Percentiles rank a stretch among this genome's conserved stretches.
These are phyloP conservation scores for Metridium senile DNA, from an alignment of 92 coral and sea anemone genomes.

Conservation along the genomic window DNA sequence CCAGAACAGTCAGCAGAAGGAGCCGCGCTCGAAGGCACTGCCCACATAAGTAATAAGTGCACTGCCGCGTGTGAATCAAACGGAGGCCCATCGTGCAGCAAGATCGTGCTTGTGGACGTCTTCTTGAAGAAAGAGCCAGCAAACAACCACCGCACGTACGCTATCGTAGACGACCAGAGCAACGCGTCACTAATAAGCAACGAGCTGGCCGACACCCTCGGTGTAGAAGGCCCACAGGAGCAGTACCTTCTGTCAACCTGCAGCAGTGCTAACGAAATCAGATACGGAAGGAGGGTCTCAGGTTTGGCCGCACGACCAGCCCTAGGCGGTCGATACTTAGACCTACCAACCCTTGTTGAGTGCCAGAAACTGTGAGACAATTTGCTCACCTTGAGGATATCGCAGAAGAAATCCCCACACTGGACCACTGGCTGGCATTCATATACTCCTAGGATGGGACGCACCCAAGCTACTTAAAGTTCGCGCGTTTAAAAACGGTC, in stretches of 20 bases:
- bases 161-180: slow-evolving; percentile 29
- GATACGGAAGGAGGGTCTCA: slow-evolving; percentile 15
- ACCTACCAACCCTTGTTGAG: slow-evolving; percentile 53
- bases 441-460: slow-evolving; percentile 45
- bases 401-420: slow-evolving; percentile 49
- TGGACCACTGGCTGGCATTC: slow-evolving; percentile 32
- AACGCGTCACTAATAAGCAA: slow-evolving; percentile 32
- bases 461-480: slow-evolving; percentile 46
- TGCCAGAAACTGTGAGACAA: slow-evolving; percentile 36
- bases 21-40: slow-evolving; percentile 2
- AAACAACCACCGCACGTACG: slow-evolving; percentile 13
- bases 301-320: slow-evolving; percentile 32
- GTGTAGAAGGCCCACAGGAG: slow-evolving; percentile 23
- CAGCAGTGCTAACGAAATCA: slow-evolving; percentile 14
- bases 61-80: neutral
- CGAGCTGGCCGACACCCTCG: slow-evolving; percentile 27
- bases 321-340: slow-evolving; percentile 27
- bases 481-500: slow-evolving; percentile 34
- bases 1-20: slow-evolving; percentile 5
- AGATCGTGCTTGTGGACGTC: slow-evolving; percentile 12
- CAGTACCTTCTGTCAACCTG: slow-evolving; percentile 30
- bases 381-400: slow-evolving; percentile 45
- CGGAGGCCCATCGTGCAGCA: slow-evolving; percentile 10
- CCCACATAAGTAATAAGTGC: slow-evolving; percentile 14
- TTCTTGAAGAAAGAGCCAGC: neutral